Base-by-base conservation (phyloP, 64 coral and sea anemone species). In the Cladopsammia gracilis region DNA sequence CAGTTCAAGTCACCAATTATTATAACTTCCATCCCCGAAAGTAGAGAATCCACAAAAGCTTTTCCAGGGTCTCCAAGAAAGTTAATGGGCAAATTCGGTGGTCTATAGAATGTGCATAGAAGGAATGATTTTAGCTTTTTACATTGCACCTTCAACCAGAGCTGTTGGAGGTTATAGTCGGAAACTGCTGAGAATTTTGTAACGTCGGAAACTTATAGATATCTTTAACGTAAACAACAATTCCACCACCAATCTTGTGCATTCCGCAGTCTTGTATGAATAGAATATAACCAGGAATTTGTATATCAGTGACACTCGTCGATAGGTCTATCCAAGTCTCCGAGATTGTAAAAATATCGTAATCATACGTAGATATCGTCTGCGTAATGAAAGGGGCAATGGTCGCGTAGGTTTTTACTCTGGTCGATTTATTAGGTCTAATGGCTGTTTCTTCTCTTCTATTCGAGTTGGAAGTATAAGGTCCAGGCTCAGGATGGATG, bases 321-420 rank as follows among this genome's bases (percentile, higher is more conserved):
- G 89, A 70, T 15, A 16, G 47, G 25, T 91, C 76, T 10, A 91
- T 52, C 77, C 89, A 91, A 5, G 89, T 81, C n/a, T 91, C 89
- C 16, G 77, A 91, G 18, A 91, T 69, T 52, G 76, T 91, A 82
- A 81, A 90, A 11, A 90, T 59, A 50, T 90, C 89, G 48, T 81
- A 90, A 6, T 71, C 77, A 60, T 43, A 68, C 15, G 62, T 57
- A 42, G 23, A 13, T 10, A 58, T 87, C 4, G 68, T 69, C 7
- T 90, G 43, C 10, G 24, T 62, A 22, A 90, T 48, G 1, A 90
- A 62, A 50, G 80, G 89, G 25, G 75, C 89, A 51, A 69, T 58
- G 4, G 58, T 78, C 7, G 43, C 12, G 18, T 44, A 74, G 71
- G 34, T 69, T 23, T 7, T 19, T 8, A 8, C 7, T 69, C 1